Evolutionary conservation across 2,113 vertebrate genomes (phyloP).

Genomic region (Apaloderma vittatum): DNA sequence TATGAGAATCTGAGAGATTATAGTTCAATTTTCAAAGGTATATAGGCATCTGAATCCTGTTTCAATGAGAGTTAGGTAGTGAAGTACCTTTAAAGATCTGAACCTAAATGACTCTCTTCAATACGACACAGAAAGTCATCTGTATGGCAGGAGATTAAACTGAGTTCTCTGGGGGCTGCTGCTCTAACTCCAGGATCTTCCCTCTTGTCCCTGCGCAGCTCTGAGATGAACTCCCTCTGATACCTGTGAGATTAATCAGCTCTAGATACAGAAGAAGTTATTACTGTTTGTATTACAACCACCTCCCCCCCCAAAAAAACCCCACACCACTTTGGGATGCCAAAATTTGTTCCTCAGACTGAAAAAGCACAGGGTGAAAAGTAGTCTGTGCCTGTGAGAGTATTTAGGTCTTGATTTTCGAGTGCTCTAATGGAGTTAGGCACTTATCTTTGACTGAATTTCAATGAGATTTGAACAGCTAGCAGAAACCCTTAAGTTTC

Average conservation of each 20-base stretch:
- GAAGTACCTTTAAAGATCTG: neutral
- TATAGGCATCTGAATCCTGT: neutral
- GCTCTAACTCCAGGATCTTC: neutral
- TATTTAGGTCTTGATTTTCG: neutral
- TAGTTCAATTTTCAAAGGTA: neutral
- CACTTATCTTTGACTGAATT: neutral
- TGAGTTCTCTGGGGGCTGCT: neutral
- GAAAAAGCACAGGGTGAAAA: neutral
- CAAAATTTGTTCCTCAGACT: neutral
- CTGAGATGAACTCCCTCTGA: neutral
- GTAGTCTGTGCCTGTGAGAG: neutral
- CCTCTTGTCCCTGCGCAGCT: neutral
- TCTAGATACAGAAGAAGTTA: neutral
- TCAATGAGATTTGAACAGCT: neutral
- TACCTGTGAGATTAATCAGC: neutral
- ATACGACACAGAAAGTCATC: fast-evolving
- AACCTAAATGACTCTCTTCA: neutral
- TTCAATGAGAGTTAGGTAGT: neutral
- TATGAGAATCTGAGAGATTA: neutral
- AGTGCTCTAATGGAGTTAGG: neutral
- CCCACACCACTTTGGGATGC: neutral
- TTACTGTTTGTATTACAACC: neutral
- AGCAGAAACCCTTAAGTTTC: neutral
- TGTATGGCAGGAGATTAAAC: neutral
- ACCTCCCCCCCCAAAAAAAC: neutral